Evolutionary conservation across 2,888 invertebrate genomes (phyloP), one percentile per base, ranked within the genome.

Genomic region (Andrena fulva): DNA sequence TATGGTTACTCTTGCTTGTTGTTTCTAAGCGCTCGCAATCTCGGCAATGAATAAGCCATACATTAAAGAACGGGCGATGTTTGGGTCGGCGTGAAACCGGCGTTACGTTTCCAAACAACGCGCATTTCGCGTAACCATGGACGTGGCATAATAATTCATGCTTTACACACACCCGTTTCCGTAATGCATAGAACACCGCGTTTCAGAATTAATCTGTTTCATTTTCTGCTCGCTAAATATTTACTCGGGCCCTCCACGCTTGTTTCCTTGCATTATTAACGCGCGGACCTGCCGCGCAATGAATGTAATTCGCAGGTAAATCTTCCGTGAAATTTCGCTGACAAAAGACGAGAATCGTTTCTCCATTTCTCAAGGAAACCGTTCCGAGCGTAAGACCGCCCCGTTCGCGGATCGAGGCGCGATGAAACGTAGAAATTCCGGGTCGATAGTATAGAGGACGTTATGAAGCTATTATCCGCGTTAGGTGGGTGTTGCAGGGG

Each of bases 181-280:
- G 35, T 42, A 48, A 68, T 56, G 56, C 27, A 27, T n/a, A 24
- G 33, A 63, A 50, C 80, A 24, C 8, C n/a, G 35, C 33, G 59
- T 35, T 79, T 64, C 79, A 31, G 64, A 72, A 80, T 80, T 71
- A 79, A 79, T 80, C 71, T 72, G 80, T 80, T 78, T 64, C 79
- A 79, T 79, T 79, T 78, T 70, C 79, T 27, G 31, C 59, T 50
- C 12, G 63, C 59, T 70, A 79, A 79, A 79, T 79, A 78, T 79
- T 78, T 79, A 66, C 78, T 70, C 42, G 50, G 69, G 69, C 24
- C 10, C 56, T 16, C 16, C 69, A 27, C 64, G 64, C 48, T 70
- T 42, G 69, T 31, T 70, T 78, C 35, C 64, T 63, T 50, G 63
- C 33, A 77, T 77, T 77, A 70, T 78, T 70, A 64, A 64, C 56